Evolutionary conservation across 1,140 invertebrate species (phyloP), one percentile per base, ranked within the genome.

Genomic region (Theocolax elegans): DNA sequence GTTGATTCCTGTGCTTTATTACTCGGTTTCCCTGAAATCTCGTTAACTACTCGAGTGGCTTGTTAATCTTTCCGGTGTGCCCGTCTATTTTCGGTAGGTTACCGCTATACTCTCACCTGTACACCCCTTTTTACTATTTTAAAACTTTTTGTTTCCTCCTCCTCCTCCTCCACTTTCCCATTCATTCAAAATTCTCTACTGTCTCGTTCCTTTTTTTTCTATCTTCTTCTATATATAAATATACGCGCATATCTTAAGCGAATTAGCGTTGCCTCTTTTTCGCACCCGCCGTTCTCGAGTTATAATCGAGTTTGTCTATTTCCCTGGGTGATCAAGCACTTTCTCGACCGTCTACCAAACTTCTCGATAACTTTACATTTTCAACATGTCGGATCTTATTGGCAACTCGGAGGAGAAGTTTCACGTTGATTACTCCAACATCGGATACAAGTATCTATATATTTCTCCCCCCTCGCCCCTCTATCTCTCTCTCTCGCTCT

Each of bases 1-100:
- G 4, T 9, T 51, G 48, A 21, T 51, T 23, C 19, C 21, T 27
- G 19, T 46, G 12, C 56, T 59, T 59, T 59, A 59, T 59, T 58
- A 58, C 19, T 40, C 40, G 53, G 29, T 42, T 59, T 59, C 56
- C 13, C 19, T 12, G 35, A 31, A 42, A 59, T 44, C 56, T 44
- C 54, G 31, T 58, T 58, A 58, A 38, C 46, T 6, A 48, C n/a
- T 48, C 46, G n/a, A 48, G 3, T 48, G 46, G n/a, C 31, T 35
- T 35, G n/a, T 21, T 19, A 48, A 21, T 19, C 46, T 6, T 19
- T 48, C n/a, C 42, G 15, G 9, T 3, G 42, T n/a, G 42, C 3
- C 42, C 42, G 42, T 3, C 42, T n/a, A 12, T 12, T 7, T 38
- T 38, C 12, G 42, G 42, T 44, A n/a, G 42, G 42, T n/a, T 9